These are phyloP conservation scores for Bradypodion pumilum DNA, from an alignment of 2,797 vertebrate genomes.

Conservation along the genomic window DNA sequence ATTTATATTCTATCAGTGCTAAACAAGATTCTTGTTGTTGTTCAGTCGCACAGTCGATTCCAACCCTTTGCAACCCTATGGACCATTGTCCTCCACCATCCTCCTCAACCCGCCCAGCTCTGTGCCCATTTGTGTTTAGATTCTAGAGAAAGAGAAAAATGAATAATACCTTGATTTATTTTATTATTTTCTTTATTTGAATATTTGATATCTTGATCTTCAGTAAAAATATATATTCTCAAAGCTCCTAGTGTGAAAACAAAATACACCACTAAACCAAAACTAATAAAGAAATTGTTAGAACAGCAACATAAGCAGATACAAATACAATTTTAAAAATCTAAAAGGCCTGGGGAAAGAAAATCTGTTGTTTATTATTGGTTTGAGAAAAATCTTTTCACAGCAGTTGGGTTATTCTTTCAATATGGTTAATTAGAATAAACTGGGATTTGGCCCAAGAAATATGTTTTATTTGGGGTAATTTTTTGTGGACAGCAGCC, in stretches of 20 bases:
- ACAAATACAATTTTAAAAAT: background rate
- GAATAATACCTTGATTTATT: background rate
- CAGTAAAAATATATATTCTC: background rate
- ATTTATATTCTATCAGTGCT: too few relatives aligned
- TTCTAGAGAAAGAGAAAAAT: background rate
- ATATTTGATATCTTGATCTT: background rate
- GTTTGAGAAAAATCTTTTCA: background rate
- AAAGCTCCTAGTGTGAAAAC: background rate
- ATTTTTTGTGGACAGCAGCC: background rate
- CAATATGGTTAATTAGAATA: background rate
- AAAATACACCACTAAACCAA: background rate
- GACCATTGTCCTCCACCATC: too few relatives aligned
- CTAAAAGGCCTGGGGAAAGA: background rate
- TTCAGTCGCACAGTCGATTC: too few relatives aligned
- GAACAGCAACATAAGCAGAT: background rate
- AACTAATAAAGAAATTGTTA: background rate
- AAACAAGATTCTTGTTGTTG: too few relatives aligned
- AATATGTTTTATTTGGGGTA: too few relatives aligned
- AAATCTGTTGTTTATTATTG: background rate
- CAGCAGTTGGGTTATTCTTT: background rate
- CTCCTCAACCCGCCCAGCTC: too few relatives aligned
- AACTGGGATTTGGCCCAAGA: too few relatives aligned
- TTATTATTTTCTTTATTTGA: background rate
- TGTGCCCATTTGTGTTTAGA: too few relatives aligned
- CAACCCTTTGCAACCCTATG: too few relatives aligned